Percentiles rank a stretch among this genome's conserved stretches.
Evolutionary conservation across 2,888 invertebrate species (phyloP).

Genomic region (Nomada hirtipes): DNA sequence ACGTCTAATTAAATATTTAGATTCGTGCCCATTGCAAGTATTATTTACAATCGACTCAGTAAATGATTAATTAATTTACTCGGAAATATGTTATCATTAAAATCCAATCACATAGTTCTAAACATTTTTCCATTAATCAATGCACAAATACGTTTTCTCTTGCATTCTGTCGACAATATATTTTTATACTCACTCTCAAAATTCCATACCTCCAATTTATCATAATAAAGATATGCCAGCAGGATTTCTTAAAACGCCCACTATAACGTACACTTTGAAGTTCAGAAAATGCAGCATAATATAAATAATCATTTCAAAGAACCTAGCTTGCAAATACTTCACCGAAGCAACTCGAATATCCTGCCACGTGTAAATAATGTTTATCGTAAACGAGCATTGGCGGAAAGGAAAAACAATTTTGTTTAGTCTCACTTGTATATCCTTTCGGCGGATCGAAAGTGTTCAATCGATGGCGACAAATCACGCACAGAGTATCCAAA

Average conservation of each 20-base stretch:
- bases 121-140: neutral
- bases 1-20: neutral
- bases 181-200: neutral
- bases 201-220: neutral
- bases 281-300: neutral
- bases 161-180: too few species aligned
- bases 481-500: neutral
- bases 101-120: neutral
- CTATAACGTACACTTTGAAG: neutral
- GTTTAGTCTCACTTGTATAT: slow-evolving; percentile 22
- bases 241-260: neutral
- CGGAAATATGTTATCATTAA: neutral
- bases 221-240: neutral
- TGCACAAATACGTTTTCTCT: too few species aligned
- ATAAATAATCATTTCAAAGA: slow-evolving; percentile 10
- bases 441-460: neutral
- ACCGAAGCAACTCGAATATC: neutral
- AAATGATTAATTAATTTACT: neutral
- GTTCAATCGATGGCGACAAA: neutral
- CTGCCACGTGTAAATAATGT: neutral
- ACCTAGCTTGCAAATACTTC: neutral
- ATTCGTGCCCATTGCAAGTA: neutral
- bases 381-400: slow-evolving; percentile 11
- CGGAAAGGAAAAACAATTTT: neutral
- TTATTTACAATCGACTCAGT: neutral